Base-by-base conservation (phyloP, 2,888 invertebrate species). In the Dromius quadrimaculatus region DNA sequence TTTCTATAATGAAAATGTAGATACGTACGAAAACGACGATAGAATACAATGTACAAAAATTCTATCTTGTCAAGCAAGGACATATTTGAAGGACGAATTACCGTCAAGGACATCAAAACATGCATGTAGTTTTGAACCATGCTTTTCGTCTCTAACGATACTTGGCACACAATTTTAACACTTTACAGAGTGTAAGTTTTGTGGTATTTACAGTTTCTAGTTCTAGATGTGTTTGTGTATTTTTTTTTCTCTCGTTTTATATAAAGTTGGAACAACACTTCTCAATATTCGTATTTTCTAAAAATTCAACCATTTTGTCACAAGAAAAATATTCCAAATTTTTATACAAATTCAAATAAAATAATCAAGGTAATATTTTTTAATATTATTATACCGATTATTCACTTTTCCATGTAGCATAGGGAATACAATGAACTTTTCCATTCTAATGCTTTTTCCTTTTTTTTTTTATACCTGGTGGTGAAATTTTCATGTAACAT, bases 131-230 rank as follows among this genome's bases (percentile, higher is more conserved):
- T 54, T 54, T 34, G 20, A 57, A 66, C 15, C 66, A 66, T 66
- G 66, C 66, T 8, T 66, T 66, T 57, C 17, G 45, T 63, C 36
- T 11, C 32, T 66, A 66, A 82, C 82, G 82, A 82, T 78, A 81
- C 82, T 82, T 82, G 83, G 83, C 83, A 83, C 83, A 83, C 82
- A 81, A 41, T 72, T 62, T 63, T n/a, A 19, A 63, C 63, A 63
- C 28, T 43, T 41, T 63, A 63, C 63, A 63, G 13, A 41, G 43
- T 43, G 43, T 63, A 63, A 23, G 45, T 63, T 47, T 23, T 64
- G 64, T 64, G 64, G 50, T 64, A 64, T 64, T 47, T 64, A 64
- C 64, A 64, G 34, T 36, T 34, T 20, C 62, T 62, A 62, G 62
- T 15, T 62, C 62, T 54, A 54, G 15, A 28, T 6, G 28, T 54